Conservation (phyloP, 2,797 vertebrate genomes). For the Antrozous pallidus region DNA sequence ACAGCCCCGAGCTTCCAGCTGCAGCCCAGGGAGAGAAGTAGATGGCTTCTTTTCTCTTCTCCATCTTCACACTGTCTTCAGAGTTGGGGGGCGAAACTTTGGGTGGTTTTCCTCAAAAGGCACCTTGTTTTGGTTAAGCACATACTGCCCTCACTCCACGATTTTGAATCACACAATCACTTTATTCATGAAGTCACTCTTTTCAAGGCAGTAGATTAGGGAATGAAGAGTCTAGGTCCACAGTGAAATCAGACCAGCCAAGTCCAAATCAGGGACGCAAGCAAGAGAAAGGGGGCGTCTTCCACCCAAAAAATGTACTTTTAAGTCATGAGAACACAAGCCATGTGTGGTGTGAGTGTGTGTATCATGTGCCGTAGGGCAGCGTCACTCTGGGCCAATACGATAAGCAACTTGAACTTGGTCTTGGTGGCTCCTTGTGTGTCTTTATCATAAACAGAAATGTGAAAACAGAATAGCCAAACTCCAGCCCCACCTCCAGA, state of each 20-base stretch:
- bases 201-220: background rate
- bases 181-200: background rate
- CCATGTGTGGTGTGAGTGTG: background rate
- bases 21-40: accelerated
- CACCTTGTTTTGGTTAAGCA: background rate
- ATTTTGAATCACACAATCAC: background rate
- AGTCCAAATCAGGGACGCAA: background rate
- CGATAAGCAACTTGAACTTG: background rate
- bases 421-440: background rate
- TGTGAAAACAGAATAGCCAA: background rate
- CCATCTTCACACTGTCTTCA: background rate
- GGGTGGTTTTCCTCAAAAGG: background rate
- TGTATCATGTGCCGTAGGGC: background rate
- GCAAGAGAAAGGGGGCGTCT: background rate
- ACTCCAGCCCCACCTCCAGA: background rate
- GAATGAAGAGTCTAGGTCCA: background rate
- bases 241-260: background rate
- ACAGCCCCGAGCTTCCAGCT: background rate
- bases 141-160: accelerated
- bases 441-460: slow-evolving; percentile 6
- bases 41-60: background rate
- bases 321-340: background rate
- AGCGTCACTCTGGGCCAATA: background rate
- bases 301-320: background rate
- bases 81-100: background rate